Base-by-base conservation (phyloP, 1,140 invertebrate genomes). In the Drosophila kurseongensis region DNA sequence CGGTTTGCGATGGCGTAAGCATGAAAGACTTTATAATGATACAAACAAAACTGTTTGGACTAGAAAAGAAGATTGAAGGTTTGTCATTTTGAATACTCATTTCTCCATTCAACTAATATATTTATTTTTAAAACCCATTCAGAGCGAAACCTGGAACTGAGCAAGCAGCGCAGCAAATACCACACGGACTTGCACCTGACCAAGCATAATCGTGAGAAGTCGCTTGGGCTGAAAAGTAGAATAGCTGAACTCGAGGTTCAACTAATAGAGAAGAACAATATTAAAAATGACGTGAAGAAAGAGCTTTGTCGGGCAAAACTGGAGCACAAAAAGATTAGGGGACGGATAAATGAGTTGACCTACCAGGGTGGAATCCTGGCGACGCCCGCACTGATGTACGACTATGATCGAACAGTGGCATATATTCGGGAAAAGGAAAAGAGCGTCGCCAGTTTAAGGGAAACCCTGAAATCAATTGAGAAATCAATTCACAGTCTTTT, bases 11-110 rank as follows among this genome's bases (percentile, higher is more conserved):
- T 0, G 27, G 16, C 0, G 56, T 73, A 4, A 72, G 42, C 40
- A 41, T 73, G 67, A 38, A 14, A 8, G 42, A 50, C 14, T 73
- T 61, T 8, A 18, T 76, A 9, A 7, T 0, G 13, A 27, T 51
- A 5, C 74, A 76, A 45, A 45, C 16, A 4, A 57, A 67, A 14
- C 9, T 54, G 4, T 0, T 14, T 0, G 13, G 5, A 12, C 8
- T 76, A 14, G 14, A 67, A 41, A 67, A 35, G 0, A 76, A 76
- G 23, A 7, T 76, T 9, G 71, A 76, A n/a, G 74, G 74, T 76
- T 67, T 13, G n/a, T 1, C n/a, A 7, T 9, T 27, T 0, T 0
- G 5, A n/a, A 9, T 13, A 8, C 7, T 13, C 7, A 5, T 13
- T 8, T 13, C 10, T n/a, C 8, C 0, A 10, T 13, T 10, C 4